These are phyloP conservation scores for Geotrypetes seraphini DNA, from an alignment of 2,797 vertebrate species.

Conservation along the genomic window DNA sequence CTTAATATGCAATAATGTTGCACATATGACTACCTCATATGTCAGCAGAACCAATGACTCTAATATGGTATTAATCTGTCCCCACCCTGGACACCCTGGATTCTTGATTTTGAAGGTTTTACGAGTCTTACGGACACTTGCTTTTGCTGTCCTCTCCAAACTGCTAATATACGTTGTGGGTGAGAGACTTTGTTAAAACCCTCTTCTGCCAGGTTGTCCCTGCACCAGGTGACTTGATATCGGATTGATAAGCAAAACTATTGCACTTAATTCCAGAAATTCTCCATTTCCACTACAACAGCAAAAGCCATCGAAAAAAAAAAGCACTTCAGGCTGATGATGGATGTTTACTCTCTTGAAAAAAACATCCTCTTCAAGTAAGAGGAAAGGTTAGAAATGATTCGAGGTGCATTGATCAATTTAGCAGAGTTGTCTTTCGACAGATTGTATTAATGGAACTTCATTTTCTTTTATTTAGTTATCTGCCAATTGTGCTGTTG, in stretches of 20 bases:
- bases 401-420: constrained; percentile 63
- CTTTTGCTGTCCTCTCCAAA: no score
- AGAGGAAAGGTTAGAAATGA: constrained; percentile 60
- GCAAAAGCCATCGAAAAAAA: constrained; percentile 48
- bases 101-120: no score
- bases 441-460: constrained; percentile 65
- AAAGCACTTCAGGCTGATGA: constrained; percentile 49
- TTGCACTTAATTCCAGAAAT: constrained; percentile 41
- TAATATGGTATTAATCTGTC: no score
- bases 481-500: constrained; percentile 52
- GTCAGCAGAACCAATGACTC: no score
- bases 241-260: constrained; percentile 22
- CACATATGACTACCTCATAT: no score
- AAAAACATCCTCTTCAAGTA: constrained; percentile 41
- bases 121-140: no score
- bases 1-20: no score
- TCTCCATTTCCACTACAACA: constrained; percentile 39
- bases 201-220: no score
- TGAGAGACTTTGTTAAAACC: no score
- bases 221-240: no score
- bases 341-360: constrained; percentile 38
- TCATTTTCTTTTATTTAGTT: constrained; percentile 65
- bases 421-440: constrained; percentile 57
- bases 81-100: no score
- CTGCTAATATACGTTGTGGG: no score